A percentile compares a stretch with the other conserved stretches of the same genome.
Conservation (phyloP, 2,888 invertebrate species). For the Clunio marinus region DNA sequence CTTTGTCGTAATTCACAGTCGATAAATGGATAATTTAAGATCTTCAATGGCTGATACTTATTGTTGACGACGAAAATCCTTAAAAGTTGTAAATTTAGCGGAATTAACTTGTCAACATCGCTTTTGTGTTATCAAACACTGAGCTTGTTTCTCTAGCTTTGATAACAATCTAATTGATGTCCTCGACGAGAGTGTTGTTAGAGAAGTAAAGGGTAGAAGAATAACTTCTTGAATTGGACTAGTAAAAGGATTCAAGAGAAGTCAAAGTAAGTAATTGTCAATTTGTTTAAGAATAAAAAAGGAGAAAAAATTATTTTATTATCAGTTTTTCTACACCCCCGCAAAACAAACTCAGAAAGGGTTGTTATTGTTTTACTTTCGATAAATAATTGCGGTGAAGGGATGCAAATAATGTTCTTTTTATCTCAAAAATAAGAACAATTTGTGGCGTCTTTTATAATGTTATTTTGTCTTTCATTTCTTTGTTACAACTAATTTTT, state of each 20-base stretch:
- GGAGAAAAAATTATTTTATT: constrained; percentile 25
- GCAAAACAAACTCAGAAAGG: neutral
- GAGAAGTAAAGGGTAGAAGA: neutral
- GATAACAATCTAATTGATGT: constrained; percentile 36
- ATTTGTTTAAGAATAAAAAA: constrained; percentile 24
- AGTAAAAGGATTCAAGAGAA: too few species aligned
- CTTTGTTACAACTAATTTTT: constrained; percentile 31
- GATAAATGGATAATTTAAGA: constrained; percentile 24
- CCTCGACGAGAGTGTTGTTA: constrained; percentile 7
- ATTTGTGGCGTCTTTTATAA: constrained; percentile 20
- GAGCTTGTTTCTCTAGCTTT: neutral
- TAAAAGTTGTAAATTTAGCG: constrained; percentile 24
- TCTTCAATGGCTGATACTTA: constrained; percentile 26
- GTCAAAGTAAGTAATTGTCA: constrained; percentile 21
- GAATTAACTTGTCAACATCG: constrained; percentile 29
- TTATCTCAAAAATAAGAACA: constrained; percentile 10
- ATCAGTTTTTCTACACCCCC: constrained; percentile 16
- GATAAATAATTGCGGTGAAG: constrained; percentile 29
- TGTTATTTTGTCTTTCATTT: neutral
- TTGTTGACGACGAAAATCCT: constrained; percentile 2
- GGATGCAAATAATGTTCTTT: constrained; percentile 23
- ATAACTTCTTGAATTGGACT: too few species aligned
- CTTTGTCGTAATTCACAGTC: neutral
- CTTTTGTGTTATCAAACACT: constrained; percentile 2
- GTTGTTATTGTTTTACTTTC: constrained; percentile 26